Percentiles rank a stretch among this genome's conserved stretches.
These are phyloP conservation scores for Quiscalus mexicanus DNA, from an alignment of 2,113 vertebrate genomes.

Conservation along the genomic window DNA sequence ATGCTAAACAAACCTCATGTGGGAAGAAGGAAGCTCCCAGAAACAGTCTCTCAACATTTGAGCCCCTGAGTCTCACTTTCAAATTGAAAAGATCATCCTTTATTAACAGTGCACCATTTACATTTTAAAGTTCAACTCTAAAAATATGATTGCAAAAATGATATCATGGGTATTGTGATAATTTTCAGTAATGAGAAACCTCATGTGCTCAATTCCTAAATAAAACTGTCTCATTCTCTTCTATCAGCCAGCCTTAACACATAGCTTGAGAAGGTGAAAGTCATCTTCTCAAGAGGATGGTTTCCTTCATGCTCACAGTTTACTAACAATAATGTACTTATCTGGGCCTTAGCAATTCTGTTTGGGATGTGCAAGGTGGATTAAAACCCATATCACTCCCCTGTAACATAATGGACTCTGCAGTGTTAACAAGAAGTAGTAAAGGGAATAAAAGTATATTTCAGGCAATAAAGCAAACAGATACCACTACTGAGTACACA, in stretches of 20 bases:
- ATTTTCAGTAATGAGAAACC: background rate
- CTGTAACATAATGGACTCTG: background rate
- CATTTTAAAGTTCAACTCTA: background rate
- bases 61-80: background rate
- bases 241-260: background rate
- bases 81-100: background rate
- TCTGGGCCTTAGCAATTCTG: background rate
- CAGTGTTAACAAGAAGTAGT: constrained; percentile 9
- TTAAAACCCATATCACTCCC: background rate
- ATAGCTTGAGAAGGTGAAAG: background rate
- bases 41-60: background rate
- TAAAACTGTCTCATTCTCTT: background rate
- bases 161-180: background rate
- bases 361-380: background rate
- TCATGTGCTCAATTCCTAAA: background rate
- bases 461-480: constrained; percentile 26
- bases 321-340: background rate
- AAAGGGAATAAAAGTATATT: constrained; percentile 40
- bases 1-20: background rate
- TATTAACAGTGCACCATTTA: background rate
- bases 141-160: background rate
- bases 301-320: background rate
- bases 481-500: background rate
- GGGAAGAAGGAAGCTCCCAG: background rate
- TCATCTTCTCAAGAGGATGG: background rate